Percentiles rank a stretch among this genome's conserved stretches.
phyloP scores from a whole-genome alignment of 2,888 invertebrate genomes.

The Drosophila affinis region DNA sequence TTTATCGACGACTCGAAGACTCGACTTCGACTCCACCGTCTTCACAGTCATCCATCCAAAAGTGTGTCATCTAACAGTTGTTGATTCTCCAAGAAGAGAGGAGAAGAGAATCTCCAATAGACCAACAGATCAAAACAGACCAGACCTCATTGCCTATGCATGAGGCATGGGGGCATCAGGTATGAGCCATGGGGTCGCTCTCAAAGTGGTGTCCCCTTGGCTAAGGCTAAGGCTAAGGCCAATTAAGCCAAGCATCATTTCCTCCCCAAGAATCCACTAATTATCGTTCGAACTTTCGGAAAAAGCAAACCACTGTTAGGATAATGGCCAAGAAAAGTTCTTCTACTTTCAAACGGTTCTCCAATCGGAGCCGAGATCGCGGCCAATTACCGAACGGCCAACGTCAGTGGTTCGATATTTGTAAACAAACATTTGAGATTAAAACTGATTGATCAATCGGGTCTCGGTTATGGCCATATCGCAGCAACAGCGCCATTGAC shows the following conservation, averaged over 20 bases:
- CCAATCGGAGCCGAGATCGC: background rate
- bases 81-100: slow-evolving; percentile 45
- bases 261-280: slow-evolving; percentile 45
- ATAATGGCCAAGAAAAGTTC: slow-evolving; percentile 47
- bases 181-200: slow-evolving; percentile 20
- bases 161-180: slow-evolving; percentile 32
- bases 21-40: slow-evolving; percentile 32
- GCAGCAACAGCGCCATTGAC: slow-evolving; percentile 9
- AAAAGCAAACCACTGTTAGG: slow-evolving; percentile 57
- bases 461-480: slow-evolving; percentile 8
- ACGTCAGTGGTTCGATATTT: slow-evolving; percentile 18
- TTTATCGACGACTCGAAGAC: slow-evolving; percentile 27
- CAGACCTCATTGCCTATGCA: slow-evolving; percentile 67
- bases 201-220: slow-evolving; percentile 6
- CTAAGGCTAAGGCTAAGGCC: slow-evolving; percentile 8
- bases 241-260: slow-evolving; percentile 61
- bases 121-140: background rate
- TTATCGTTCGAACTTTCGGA: slow-evolving; percentile 53
- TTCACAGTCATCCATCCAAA: slow-evolving; percentile 6
- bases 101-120: background rate
- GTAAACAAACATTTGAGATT: slow-evolving; percentile 31
- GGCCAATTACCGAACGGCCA: slow-evolving; percentile 11
- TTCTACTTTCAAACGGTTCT: slow-evolving; percentile 29
- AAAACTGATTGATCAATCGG: slow-evolving; percentile 7
- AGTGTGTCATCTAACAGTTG: slow-evolving; percentile 68